Conservation (phyloP, 23 tunicate species). For the Trididemnum nubilum region DNA sequence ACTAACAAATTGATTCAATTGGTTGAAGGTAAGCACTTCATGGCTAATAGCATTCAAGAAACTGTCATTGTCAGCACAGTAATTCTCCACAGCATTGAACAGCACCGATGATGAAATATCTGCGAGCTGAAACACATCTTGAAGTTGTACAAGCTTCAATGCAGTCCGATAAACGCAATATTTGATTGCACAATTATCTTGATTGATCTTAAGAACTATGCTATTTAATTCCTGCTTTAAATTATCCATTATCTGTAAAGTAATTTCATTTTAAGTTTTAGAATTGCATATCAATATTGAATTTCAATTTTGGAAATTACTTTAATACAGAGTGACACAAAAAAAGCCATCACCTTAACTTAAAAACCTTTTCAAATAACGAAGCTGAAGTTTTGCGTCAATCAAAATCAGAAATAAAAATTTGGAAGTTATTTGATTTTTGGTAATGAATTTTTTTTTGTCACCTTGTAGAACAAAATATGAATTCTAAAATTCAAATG, state of each 20-base stretch:
- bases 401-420: too few species aligned
- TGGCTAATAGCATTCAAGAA: background rate
- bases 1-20: slow-evolving; percentile 7
- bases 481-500: too few species aligned
- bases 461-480: too few species aligned
- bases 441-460: too few species aligned
- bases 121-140: slow-evolving; percentile 45
- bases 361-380: too few species aligned
- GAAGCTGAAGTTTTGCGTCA: too few species aligned
- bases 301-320: too few species aligned
- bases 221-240: background rate
- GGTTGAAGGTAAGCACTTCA: slow-evolving; percentile 11
- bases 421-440: too few species aligned
- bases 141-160: slow-evolving; percentile 60
- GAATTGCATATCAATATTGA: too few species aligned
- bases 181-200: slow-evolving; percentile 41
- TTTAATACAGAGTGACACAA: too few species aligned
- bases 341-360: too few species aligned
- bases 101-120: slow-evolving; percentile 18
- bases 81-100: background rate
- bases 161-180: slow-evolving; percentile 66
- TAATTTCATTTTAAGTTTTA: too few species aligned
- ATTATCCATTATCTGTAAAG: slow-evolving; percentile 1
- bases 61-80: background rate
- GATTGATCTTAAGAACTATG: slow-evolving; percentile 22